Conservation (phyloP, 2,888 invertebrate species). For the Mesopsocus fuscifrons region DNA sequence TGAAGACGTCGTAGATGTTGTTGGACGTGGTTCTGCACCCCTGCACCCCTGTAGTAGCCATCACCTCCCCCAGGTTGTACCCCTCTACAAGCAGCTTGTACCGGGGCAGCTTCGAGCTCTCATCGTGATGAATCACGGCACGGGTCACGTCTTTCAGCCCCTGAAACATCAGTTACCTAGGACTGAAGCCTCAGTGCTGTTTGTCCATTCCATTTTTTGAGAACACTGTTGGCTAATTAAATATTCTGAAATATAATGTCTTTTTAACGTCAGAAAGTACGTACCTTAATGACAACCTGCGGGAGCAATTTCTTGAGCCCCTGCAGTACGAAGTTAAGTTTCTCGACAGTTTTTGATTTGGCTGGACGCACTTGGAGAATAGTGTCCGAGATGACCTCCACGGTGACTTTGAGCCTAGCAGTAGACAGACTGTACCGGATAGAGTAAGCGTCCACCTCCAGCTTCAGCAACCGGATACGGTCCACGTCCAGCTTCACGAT, state of each 20-base stretch:
- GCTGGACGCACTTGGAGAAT: conserved; percentile 49
- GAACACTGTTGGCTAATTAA: no score
- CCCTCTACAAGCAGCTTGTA: conserved; percentile 94
- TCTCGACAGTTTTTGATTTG: conserved; percentile 34
- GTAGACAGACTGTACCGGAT: conserved; percentile 40
- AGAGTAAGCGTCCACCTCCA: conserved; percentile 62
- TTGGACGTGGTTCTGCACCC: conserved; percentile 73
- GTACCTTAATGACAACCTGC: conserved; percentile 61
- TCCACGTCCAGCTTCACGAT: conserved; percentile 75
- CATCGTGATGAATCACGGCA: conserved; percentile 85
- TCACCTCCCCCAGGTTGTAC: conserved; percentile 77
- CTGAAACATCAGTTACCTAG: no score
- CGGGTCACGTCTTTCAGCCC: conserved; percentile 61
- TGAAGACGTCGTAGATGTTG: conserved; percentile 77
- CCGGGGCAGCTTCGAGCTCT: conserved; percentile 37
- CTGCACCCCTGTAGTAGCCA: conserved; percentile 83
- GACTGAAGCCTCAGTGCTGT: no score
- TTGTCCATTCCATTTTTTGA: no score
- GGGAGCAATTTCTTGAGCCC: conserved; percentile 60
- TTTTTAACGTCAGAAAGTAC: no score
- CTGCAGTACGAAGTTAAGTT: conserved; percentile 51
- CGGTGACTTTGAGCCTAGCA: conserved; percentile 47
- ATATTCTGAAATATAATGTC: no score
- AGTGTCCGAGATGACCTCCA: conserved; percentile 47
- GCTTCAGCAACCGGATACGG: conserved; percentile 64